Base-by-base conservation (phyloP, 2,797 vertebrate species). In the Carduelis carduelis region DNA sequence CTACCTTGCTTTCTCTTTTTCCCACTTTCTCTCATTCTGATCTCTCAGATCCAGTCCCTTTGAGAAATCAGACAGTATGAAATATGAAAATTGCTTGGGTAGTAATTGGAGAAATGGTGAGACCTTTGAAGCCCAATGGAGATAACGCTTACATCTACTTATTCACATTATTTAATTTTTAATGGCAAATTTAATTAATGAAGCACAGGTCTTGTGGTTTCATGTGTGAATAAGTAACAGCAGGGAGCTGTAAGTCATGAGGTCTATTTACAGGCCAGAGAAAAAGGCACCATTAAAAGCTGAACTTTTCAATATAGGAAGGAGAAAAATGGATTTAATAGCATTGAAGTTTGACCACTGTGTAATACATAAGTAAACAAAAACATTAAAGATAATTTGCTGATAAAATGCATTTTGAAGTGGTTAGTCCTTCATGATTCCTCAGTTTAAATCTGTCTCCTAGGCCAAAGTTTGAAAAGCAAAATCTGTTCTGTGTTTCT, bases 101-200 rank as follows among this genome's bases (percentile, higher is more conserved):
- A 98, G 98, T 98, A 98, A 97, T 97, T 97, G 97, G 97, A 97
- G 98, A 97, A 98, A 98, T 20, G 78, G 96, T 97, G 96, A 95
- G 97, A 98, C 97, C 98, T 97, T 90, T 37, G 94, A 97, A 98
- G 93, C 97, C 97, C 96, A 91, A 46, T 96, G 93, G 98, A 98
- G 98, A 98, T 98, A 98, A 98, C 78, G 94, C 97, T 98, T 97
- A 96, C 96, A 98, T 98, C 97, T 98, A 97, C 97, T 98, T 98
- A 97, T 97, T 98, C 98, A 97, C 93, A 91, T 98, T 98, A 98
- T 98, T 99, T 99, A 98, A 98, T 98, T 98, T 98, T 98, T 98
- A 98, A 98, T 98, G 96, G 97, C 97, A 97, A 96, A 97, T 98
- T 97, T 98, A 98, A 98, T 98, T 98, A 98, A 98, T 97, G 97